Evolutionary conservation across 2,113 vertebrate genomes (phyloP).

Genomic region (Rhizomys pruinosus): DNA sequence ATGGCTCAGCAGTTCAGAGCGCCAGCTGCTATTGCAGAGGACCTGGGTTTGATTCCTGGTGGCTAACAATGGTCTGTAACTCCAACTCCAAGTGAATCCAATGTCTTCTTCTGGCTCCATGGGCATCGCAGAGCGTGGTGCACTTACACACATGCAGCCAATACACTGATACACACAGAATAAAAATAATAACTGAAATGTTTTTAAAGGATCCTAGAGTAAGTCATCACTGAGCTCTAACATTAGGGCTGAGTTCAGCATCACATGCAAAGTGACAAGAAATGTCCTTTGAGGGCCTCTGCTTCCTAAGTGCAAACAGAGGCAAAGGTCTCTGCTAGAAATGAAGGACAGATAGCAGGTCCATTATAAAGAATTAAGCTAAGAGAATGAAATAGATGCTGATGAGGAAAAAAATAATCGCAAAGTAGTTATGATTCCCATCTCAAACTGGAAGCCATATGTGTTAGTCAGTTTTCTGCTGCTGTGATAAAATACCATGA

Average conservation of each 20-base stretch:
- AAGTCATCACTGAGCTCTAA: not conserved
- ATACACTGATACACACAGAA: no score
- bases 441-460: slow-evolving; percentile 12
- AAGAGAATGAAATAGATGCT: slow-evolving; percentile 25
- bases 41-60: no score
- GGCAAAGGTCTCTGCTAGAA: not conserved
- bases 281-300: not conserved
- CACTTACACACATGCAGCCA: no score
- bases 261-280: not conserved
- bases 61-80: no score
- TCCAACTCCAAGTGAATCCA: no score
- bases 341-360: not conserved
- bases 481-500: not conserved
- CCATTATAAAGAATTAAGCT: slow-evolving; percentile 1
- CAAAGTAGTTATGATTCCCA: slow-evolving; percentile 38
- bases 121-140: no score
- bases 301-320: slow-evolving; percentile 13
- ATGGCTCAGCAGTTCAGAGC: no score
- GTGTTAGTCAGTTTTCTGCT: not conserved
- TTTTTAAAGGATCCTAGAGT: slow-evolving; percentile 7
- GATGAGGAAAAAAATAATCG: slow-evolving; percentile 2
- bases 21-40: no score
- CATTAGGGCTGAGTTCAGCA: not conserved
- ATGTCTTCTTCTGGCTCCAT: no score
- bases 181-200: no score